These are phyloP conservation scores for Drosophila sp. DNA, from an alignment of 1,140 invertebrate species.

Conservation along the genomic window DNA sequence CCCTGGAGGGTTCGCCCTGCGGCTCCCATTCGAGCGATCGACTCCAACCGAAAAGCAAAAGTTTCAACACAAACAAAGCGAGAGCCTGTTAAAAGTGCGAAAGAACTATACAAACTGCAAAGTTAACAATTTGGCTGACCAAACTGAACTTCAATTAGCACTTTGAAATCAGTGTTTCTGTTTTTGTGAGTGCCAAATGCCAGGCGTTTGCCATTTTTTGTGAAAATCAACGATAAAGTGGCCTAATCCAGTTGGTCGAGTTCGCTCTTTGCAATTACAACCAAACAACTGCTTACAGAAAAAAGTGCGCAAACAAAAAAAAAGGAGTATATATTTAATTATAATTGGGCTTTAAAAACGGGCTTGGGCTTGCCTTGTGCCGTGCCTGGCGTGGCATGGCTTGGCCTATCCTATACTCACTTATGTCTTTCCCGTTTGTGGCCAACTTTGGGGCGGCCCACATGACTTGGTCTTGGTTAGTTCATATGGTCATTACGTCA, in stretches of 20 bases:
- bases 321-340: slow-evolving; percentile 7
- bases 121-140: background rate
- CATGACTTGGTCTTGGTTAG: slow-evolving; percentile 17
- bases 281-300: too few species aligned
- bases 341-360: slow-evolving; percentile 12
- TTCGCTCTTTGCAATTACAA: slow-evolving; percentile 3
- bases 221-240: background rate
- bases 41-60: background rate
- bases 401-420: slow-evolving; percentile 3
- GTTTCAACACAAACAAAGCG: background rate
- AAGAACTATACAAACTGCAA: background rate
- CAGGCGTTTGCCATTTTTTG: background rate
- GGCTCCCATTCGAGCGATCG: background rate
- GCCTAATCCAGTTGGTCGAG: slow-evolving; percentile 4
- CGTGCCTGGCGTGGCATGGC: background rate
- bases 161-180: slow-evolving; percentile 1
- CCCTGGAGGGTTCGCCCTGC: background rate
- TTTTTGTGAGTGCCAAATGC: background rate
- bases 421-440: slow-evolving; percentile 15
- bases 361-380: slow-evolving; percentile 5
- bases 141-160: slow-evolving; percentile 8
- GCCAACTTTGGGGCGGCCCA: slow-evolving; percentile 10
- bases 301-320: background rate
- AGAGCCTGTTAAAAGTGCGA: background rate
- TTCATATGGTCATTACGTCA: slow-evolving; percentile 23